Evolutionary conservation across 2,888 invertebrate genomes (phyloP), one percentile per base, ranked within the genome.

Genomic region (Pharmacophagus antenor): DNA sequence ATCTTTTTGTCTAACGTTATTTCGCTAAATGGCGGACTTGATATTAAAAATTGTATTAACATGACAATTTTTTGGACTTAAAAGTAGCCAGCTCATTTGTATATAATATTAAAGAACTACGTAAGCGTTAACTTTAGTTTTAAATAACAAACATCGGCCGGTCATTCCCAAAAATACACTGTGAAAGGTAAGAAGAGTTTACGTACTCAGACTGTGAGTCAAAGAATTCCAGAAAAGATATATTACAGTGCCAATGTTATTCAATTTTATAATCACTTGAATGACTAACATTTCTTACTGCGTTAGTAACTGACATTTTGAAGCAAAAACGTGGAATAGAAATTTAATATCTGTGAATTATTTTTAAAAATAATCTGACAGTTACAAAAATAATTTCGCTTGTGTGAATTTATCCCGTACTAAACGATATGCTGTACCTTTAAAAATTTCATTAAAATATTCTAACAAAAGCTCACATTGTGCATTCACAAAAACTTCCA

Each of bases 81-180:
- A 20, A 46, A 21, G 21, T 0, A 12, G 21, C n/a, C n/a, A n/a
- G n/a, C n/a, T n/a, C n/a, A n/a, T n/a, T n/a, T n/a, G n/a, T n/a
- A n/a, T n/a, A n/a, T n/a, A n/a, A n/a, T n/a, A n/a, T n/a, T n/a
- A n/a, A n/a, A n/a, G n/a, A n/a, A n/a, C n/a, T n/a, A n/a, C 46
- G 20, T 46, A 21, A 21, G 20, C 46, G 1, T 1, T 23, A 23
- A 48, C 23, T 23, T 48, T 8, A 48, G 23, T 48, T 23, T 47
- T 20, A n/a, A 23, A 8, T 27, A 12, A 56, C 18, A 54, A 47
- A 51, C 56, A 58, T 23, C 47, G 50, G 22, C 50, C 51, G 25
- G 55, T 65, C 61, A 61, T 23, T 10, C 46, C 59, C 58, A 50
- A 60, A 65, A 65, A 63, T 62, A 62, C 59, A 44, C 25, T 54